phyloP scores from a whole-genome alignment of 2,888 invertebrate genomes.

The Ceramica pisi region DNA sequence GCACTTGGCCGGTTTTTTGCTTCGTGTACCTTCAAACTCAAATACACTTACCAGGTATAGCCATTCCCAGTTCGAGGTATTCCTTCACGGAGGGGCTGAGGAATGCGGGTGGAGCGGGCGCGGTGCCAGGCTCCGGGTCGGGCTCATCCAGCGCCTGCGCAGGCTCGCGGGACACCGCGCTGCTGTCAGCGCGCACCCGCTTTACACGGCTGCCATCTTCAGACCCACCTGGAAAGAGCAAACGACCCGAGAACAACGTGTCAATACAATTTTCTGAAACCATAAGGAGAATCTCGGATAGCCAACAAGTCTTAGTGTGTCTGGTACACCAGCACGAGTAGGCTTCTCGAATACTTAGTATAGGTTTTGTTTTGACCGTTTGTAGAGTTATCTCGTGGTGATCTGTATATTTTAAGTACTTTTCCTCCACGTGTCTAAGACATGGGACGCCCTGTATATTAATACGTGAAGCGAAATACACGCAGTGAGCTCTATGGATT shows the following conservation, averaged over 20 bases:
- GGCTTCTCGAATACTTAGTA: too few species aligned
- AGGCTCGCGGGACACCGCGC: conserved; percentile 81
- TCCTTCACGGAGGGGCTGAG: conserved; percentile 96
- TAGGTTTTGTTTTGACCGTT: too few species aligned
- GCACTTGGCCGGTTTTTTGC: too few species aligned
- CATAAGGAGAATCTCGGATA: background rate
- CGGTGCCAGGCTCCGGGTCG: conserved; percentile 87
- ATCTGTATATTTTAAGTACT: too few species aligned
- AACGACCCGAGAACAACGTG: conserved; percentile 20
- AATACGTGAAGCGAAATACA: too few species aligned
- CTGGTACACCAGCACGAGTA: background rate
- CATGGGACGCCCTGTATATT: too few species aligned
- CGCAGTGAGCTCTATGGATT: too few species aligned
- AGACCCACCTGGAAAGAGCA: conserved; percentile 87
- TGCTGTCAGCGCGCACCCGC: conserved; percentile 88
- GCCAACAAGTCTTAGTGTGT: background rate
- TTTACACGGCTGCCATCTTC: conserved; percentile 92
- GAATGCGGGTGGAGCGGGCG: conserved; percentile 94
- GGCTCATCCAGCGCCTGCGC: conserved; percentile 87
- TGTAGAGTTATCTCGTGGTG: too few species aligned
- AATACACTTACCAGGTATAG: conserved; percentile 94
- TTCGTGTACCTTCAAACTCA: background rate
- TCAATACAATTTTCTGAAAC: conserved; percentile 14
- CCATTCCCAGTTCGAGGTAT: conserved; percentile 96
- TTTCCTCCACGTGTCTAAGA: too few species aligned